Evolutionary conservation across 2,888 invertebrate species (phyloP).

Genomic region (Epistrophella euchroma): DNA sequence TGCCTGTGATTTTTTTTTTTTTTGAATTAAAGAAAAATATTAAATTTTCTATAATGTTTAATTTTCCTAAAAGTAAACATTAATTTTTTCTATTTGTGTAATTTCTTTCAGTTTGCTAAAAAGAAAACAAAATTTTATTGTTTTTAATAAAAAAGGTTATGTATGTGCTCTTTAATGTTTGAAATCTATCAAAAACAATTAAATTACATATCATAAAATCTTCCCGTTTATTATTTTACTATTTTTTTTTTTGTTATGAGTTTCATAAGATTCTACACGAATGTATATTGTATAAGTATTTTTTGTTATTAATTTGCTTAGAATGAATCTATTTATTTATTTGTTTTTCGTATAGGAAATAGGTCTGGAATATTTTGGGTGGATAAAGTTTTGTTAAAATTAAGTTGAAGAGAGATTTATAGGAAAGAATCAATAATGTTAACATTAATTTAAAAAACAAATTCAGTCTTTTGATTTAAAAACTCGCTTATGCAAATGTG

Average conservation of each 20-base stretch:
- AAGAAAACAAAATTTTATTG: slow-evolving; percentile 35
- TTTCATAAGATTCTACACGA: slow-evolving; percentile 69
- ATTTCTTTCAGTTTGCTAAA: slow-evolving; percentile 38
- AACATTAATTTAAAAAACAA: not conserved
- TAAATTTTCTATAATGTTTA: slow-evolving; percentile 23
- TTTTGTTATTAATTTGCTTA: slow-evolving; percentile 37
- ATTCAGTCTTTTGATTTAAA: slow-evolving; percentile 4
- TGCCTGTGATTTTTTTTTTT: slow-evolving; percentile 39
- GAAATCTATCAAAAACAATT: slow-evolving; percentile 48
- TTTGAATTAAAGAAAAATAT: slow-evolving; percentile 12
- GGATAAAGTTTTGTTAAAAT: slow-evolving; percentile 50
- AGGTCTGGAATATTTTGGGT: slow-evolving; percentile 68
- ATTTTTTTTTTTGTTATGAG: slow-evolving; percentile 31
- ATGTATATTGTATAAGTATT: slow-evolving; percentile 45
- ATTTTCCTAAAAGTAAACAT: slow-evolving; percentile 51
- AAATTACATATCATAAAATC: slow-evolving; percentile 48
- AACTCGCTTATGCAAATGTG: not conserved
- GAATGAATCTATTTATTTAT: slow-evolving; percentile 36
- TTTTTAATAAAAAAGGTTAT: slow-evolving; percentile 43
- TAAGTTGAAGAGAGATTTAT: slow-evolving; percentile 16
- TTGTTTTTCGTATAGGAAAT: slow-evolving; percentile 51
- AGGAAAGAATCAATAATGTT: not conserved
- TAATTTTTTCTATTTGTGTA: slow-evolving; percentile 36
- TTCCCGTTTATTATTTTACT: slow-evolving; percentile 24
- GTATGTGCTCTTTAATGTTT: slow-evolving; percentile 51